Evolutionary conservation across 2,888 invertebrate genomes (phyloP), one percentile per base, ranked within the genome.

Genomic region (Volucella zonaria): DNA sequence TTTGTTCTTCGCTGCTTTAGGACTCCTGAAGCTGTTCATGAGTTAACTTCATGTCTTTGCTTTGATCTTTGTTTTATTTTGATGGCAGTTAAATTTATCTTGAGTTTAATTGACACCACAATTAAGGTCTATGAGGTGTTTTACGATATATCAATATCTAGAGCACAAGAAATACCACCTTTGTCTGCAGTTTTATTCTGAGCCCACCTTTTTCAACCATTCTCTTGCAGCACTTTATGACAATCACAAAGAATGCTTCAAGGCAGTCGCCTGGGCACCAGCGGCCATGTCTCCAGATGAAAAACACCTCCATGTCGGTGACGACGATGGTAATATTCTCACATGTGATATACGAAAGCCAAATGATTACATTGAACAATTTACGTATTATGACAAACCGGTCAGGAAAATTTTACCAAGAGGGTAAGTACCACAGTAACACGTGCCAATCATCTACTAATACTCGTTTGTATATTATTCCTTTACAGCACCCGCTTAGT

Each of bases 311-410:
- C 68, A 85, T 76, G 61, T 85, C 75, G 85, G 85, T 42, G 85
- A 77, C 67, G 85, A 85, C 61, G 81, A 85, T 76, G 81, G 85
- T 40, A 59, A 58, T 38, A 77, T 85, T 51, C 62, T 85, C n/a
- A 76, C 73, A 73, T 85, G 85, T 81, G 85, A 85, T 77, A 81
- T 85, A 76, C 85, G 85, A 81, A 85, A 85, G 81, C 85, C 85
- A 85, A 80, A 85, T 81, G 76, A 80, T 47, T 73, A 47, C 76
- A 58, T 85, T 68, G 76, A 85, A 68, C 67, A 68, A 77, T 81
- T 85, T 77, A 73, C 67, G 52, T 85, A 81, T 73, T 43, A 77
- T 77, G 85, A 85, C 70, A 81, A 81, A 73, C 76, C 85, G 52
- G 76, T 85, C 71, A 61, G 85, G 31, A 85, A 85, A 43, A 76